phyloP scores from a whole-genome alignment of 2,113 vertebrate species.

The Tangachromis dhanisi region DNA sequence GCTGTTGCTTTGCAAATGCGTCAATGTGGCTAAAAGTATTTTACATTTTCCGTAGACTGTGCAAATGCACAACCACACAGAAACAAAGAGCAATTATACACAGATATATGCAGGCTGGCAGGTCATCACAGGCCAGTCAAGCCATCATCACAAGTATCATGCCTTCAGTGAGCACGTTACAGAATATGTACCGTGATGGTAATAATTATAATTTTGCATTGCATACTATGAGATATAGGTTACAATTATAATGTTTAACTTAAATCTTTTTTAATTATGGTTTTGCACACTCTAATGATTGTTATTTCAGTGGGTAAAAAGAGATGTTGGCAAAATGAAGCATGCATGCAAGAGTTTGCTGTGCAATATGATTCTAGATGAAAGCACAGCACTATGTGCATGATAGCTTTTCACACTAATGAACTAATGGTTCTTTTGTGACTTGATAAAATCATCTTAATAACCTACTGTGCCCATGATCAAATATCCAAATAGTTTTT shows the following conservation, averaged over 20 bases:
- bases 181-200: not conserved
- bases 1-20: constrained; percentile 53
- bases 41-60: constrained; percentile 24
- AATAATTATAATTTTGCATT: not conserved
- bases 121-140: not conserved
- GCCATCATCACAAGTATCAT: not conserved
- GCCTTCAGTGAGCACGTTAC: not conserved
- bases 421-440: not conserved
- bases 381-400: not conserved
- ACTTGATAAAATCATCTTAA: not conserved
- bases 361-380: not conserved
- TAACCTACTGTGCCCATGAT: not conserved
- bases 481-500: not conserved
- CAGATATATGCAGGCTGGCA: not conserved
- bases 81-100: not conserved
- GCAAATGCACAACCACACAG: not conserved
- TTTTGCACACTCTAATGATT: not conserved
- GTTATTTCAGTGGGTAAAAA: not conserved
- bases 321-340: not conserved
- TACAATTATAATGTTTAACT: not conserved
- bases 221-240: not conserved
- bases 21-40: constrained; percentile 44
- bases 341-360: not conserved
- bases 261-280: not conserved
- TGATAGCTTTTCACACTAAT: not conserved